Evolutionary conservation across 2,888 invertebrate species (phyloP).

Genomic region (Polia nebulosa): DNA sequence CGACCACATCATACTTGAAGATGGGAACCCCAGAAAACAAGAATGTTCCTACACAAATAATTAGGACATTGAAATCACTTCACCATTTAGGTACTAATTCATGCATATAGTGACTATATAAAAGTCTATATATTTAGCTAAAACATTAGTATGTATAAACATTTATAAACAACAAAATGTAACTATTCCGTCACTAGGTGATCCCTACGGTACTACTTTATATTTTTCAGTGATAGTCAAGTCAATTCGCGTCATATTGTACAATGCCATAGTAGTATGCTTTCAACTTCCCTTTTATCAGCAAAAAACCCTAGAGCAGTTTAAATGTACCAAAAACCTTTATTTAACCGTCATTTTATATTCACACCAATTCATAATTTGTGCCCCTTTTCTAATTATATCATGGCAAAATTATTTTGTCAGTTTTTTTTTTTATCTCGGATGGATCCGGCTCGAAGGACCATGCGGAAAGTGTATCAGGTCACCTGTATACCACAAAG

Average conservation of each 20-base stretch:
- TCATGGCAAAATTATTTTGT: not conserved
- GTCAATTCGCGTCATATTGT: conserved; percentile 39
- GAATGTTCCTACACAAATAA: conserved; percentile 33
- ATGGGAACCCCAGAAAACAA: conserved; percentile 37
- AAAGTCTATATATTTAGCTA: conserved; percentile 71
- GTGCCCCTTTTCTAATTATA: not conserved
- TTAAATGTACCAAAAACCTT: too few relatives aligned
- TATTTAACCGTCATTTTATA: not conserved
- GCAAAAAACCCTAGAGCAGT: not conserved
- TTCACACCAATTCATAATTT: not conserved
- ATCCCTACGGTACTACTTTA: conserved; percentile 73
- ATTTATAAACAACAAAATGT: conserved; percentile 75
- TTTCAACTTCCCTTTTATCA: not conserved
- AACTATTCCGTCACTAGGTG: conserved; percentile 67
- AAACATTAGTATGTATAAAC: conserved; percentile 72
- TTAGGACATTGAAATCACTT: conserved; percentile 53
- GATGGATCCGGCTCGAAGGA: not conserved
- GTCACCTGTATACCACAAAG: not conserved
- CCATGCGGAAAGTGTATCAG: not conserved
- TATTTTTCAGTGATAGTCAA: conserved; percentile 39
- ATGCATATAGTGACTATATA: conserved; percentile 73
- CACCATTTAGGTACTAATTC: conserved; percentile 58
- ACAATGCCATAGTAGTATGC: not conserved
- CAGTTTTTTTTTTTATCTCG: not conserved
- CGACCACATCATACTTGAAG: conserved; percentile 18